A percentile compares a stretch with the other conserved stretches of the same genome.
These are phyloP conservation scores for Poeciliopsis turrubarensis DNA, from an alignment of 2,113 vertebrate genomes.

Conservation along the genomic window DNA sequence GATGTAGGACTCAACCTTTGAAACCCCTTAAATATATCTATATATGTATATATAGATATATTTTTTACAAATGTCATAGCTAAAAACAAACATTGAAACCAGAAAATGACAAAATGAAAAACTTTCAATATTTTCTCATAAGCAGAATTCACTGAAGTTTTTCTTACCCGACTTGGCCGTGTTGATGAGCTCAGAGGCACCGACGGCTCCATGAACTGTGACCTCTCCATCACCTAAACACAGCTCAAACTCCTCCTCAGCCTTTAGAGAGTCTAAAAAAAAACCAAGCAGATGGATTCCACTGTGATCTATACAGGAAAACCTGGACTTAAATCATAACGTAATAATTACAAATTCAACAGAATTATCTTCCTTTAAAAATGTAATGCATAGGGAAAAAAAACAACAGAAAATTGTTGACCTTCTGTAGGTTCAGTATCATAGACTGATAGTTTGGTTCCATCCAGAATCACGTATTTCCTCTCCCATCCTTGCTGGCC, in stretches of 20 bases:
- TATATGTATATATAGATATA: no score
- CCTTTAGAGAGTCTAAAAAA: conserved; percentile 84
- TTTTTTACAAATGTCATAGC: conserved; percentile 23
- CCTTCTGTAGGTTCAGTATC: conserved; percentile 95
- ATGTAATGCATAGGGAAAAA: background rate
- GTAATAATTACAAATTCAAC: background rate
- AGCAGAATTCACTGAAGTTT: conserved; percentile 28
- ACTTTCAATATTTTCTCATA: background rate
- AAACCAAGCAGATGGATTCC: conserved; percentile 8
- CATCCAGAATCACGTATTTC: conserved; percentile 96
- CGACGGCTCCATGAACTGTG: conserved; percentile 95
- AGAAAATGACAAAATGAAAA: conserved; percentile 20
- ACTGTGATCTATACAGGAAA: background rate
- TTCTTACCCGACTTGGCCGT: conserved; percentile 96
- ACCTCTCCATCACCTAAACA: conserved; percentile 97
- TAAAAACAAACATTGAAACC: background rate
- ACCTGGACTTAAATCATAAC: background rate
- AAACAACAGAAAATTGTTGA: conserved; percentile 58
- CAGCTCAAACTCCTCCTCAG: conserved; percentile 96
- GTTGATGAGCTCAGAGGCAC: conserved; percentile 95
- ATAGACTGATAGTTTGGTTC: conserved; percentile 94
- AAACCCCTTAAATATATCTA: background rate
- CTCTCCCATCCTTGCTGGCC: conserved; percentile 97
- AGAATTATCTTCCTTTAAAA: background rate
- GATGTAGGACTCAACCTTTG: background rate